A percentile compares a stretch with the other conserved stretches of the same genome.
phyloP scores from a whole-genome alignment of 2,888 invertebrate genomes.

The Ephialtes manifestator region DNA sequence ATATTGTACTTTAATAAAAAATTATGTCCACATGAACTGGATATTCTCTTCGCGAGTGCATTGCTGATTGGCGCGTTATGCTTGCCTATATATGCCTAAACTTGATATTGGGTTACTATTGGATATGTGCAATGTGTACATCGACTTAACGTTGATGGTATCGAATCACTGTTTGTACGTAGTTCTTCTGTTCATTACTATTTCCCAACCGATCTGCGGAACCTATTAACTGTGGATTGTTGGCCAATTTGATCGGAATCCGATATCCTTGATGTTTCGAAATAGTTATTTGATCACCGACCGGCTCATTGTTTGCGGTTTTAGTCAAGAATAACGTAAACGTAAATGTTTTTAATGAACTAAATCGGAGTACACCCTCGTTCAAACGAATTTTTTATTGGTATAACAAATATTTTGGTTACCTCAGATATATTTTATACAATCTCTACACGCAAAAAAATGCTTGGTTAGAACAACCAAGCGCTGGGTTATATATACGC shows the following conservation, averaged over 20 bases:
- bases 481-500: too few relatives aligned
- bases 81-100: constrained; percentile 12
- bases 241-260: constrained; percentile 31
- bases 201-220: constrained; percentile 34
- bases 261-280: constrained; percentile 35
- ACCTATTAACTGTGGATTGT: neutral
- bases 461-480: too few relatives aligned
- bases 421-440: too few relatives aligned
- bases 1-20: too few relatives aligned
- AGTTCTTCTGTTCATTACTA: constrained; percentile 41
- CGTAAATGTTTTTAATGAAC: too few relatives aligned
- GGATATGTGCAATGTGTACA: constrained; percentile 27
- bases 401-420: too few relatives aligned
- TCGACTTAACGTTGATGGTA: neutral
- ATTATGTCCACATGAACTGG: constrained; percentile 58
- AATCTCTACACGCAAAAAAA: too few relatives aligned
- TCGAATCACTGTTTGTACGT: constrained; percentile 50
- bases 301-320: neutral
- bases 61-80: constrained; percentile 38
- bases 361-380: too few relatives aligned
- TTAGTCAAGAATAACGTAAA: neutral
- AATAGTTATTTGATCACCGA: constrained; percentile 52
- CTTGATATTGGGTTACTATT: constrained; percentile 40
- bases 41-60: constrained; percentile 48
- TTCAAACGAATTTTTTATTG: too few relatives aligned